Conservation (phyloP, 2,797 vertebrate species). For the Cichlasoma orientale region DNA sequence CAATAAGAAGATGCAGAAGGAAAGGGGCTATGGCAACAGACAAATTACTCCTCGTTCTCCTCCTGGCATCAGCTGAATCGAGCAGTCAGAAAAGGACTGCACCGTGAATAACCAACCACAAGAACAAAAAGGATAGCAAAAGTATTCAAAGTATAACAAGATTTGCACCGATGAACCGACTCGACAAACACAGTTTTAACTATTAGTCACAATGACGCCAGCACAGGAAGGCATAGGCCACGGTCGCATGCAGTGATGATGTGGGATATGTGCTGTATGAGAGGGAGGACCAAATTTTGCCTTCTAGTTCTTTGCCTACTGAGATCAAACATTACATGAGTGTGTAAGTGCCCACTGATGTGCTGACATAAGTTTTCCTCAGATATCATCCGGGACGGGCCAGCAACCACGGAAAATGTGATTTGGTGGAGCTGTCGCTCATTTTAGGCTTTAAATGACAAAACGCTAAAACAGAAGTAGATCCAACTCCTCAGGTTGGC, state of each 20-base stretch:
- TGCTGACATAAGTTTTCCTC: constrained; percentile 37
- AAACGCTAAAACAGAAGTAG: not conserved
- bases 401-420: not conserved
- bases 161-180: not conserved
- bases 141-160: not conserved
- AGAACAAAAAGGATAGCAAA: not conserved
- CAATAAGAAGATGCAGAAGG: not conserved
- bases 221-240: not conserved
- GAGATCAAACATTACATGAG: constrained; percentile 44
- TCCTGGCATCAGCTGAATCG: not conserved
- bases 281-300: not conserved
- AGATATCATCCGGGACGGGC: constrained; percentile 29
- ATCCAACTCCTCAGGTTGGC: not conserved
- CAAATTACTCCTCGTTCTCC: not conserved
- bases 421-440: not conserved
- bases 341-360: constrained; percentile 29
- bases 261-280: not conserved
- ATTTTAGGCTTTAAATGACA: not conserved
- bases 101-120: not conserved
- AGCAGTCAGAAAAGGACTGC: not conserved
- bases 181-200: not conserved
- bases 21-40: not conserved
- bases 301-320: constrained; percentile 32
- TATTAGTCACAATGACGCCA: not conserved
- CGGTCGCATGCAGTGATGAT: not conserved